Evolutionary conservation across 2,797 vertebrate genomes (phyloP).

Genomic region (Clarias platycephalus): DNA sequence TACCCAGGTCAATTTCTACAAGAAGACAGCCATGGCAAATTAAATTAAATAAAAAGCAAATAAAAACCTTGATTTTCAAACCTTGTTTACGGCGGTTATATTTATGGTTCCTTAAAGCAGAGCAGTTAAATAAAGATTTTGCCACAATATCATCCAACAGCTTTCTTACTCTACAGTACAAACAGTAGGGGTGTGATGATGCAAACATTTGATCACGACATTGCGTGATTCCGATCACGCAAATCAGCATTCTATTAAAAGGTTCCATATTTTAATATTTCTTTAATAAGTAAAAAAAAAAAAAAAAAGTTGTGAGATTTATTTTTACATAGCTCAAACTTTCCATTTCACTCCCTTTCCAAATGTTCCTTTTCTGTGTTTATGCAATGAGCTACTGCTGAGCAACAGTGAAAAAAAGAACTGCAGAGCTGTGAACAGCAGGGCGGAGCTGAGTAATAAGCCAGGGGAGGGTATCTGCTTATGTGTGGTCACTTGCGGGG

Average conservation of each 20-base stretch:
- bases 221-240: not conserved
- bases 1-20: not conserved
- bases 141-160: not conserved
- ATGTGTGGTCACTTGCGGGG: no score
- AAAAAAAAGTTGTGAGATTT: no score
- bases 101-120: not conserved
- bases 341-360: no score
- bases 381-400: no score
- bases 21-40: not conserved
- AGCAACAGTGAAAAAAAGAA: no score
- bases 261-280: no score
- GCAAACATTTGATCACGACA: not conserved
- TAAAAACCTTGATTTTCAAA: not conserved
- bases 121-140: not conserved
- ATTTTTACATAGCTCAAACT: no score
- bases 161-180: not conserved
- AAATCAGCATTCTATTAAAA: not conserved
- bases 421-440: no score
- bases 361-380: no score
- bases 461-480: no score
- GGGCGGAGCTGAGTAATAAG: no score
- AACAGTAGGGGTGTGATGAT: not conserved
- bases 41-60: not conserved
- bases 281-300: no score
- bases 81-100: not conserved